phyloP scores from a whole-genome alignment of 1,140 invertebrate species.

The Polypedilum vanderplanki region DNA sequence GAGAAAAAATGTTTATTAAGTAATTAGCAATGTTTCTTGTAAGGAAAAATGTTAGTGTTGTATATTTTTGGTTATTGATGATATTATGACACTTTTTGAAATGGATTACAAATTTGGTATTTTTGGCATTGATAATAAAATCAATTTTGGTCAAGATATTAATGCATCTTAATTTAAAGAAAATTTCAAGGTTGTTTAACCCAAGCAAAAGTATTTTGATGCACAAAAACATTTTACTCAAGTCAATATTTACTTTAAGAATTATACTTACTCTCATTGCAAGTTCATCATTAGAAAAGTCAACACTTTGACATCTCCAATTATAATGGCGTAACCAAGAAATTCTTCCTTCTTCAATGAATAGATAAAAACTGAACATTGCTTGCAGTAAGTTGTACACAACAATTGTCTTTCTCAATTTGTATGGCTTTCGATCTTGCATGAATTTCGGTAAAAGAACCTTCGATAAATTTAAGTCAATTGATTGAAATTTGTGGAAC shows the following conservation, averaged over 20 bases:
- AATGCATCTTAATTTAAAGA: too few species aligned
- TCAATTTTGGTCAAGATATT: too few species aligned
- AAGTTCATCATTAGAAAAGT: slow-evolving; percentile 67
- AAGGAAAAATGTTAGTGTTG: too few species aligned
- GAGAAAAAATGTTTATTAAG: too few species aligned
- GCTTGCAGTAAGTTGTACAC: slow-evolving; percentile 84
- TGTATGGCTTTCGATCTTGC: slow-evolving; percentile 81
- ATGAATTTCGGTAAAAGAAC: slow-evolving; percentile 76
- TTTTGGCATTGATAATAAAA: too few species aligned
- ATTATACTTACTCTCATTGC: slow-evolving; percentile 56
- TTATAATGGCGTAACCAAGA: slow-evolving; percentile 73
- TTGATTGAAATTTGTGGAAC: background rate
- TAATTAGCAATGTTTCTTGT: too few species aligned
- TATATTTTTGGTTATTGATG: too few species aligned
- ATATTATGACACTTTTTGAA: too few species aligned
- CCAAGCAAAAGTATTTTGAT: too few species aligned
- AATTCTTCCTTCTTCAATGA: slow-evolving; percentile 60
- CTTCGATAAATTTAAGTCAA: slow-evolving; percentile 43
- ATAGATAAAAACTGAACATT: slow-evolving; percentile 73
- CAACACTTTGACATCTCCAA: slow-evolving; percentile 83
- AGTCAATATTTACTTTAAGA: background rate
- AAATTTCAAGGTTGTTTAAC: too few species aligned
- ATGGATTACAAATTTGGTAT: too few species aligned
- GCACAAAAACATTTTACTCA: background rate
- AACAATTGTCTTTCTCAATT: slow-evolving; percentile 71